Evolutionary conservation across 1,140 invertebrate genomes (phyloP), one percentile per base, ranked within the genome.

Genomic region (Hesperophylax magnus): DNA sequence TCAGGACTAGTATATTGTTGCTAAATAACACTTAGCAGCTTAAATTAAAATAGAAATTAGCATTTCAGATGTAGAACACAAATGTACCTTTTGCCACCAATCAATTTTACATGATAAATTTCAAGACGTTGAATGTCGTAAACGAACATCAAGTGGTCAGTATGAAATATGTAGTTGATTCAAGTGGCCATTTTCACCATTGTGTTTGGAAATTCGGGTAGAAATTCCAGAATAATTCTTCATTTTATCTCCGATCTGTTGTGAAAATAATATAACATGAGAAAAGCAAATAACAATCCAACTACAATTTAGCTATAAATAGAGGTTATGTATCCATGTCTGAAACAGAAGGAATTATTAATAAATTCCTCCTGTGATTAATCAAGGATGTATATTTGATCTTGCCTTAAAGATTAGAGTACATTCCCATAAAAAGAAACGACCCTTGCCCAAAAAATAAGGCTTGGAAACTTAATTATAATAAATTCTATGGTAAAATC

Each of bases 371-470:
- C 76, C 85, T 86, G 86, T 85, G 88, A 90, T 90, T 90, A 90
- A 86, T 75, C 82, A 85, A 86, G 86, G 86, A 85, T 14, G 27
- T 85, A 84, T 24, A 39, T 85, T 89, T 89, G 69, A 80, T 91
- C 27, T 91, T 58, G 89, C 89, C 89, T 90, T 86, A 88, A 86
- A 87, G 88, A 90, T 90, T 90, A 89, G 87, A 88, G 89, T 89
- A 67, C 47, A 80, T 81, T 85, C 87, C 89, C 92, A 93, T 92
- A 85, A 93, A 93, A 87, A 93, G 94, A 86, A 85, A 85, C 82
- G 87, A 87, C 89, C 81, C 88, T 88, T 90, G 88, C 89, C 89
- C 89, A 90, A 82, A 84, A 85, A 86, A 87, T 86, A 89, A 90
- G 89, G 89, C 89, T 9, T 84, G 71, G 78, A 53, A 56, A 1